Percentiles rank a stretch among this genome's conserved stretches.
Evolutionary conservation across 2,113 vertebrate genomes (phyloP).

Genomic region (Amazona vittata): DNA sequence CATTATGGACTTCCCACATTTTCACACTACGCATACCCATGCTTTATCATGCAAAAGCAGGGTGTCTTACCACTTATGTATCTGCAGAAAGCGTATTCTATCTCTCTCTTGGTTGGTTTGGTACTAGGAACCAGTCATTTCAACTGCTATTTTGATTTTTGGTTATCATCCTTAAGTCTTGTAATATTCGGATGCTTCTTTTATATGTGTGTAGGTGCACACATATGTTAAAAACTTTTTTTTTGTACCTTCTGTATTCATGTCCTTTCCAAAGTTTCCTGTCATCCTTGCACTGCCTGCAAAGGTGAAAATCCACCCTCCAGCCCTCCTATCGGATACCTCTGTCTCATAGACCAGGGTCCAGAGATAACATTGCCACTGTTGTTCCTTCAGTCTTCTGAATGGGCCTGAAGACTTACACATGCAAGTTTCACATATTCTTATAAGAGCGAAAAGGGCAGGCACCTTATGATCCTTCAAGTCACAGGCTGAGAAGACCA

Average conservation of each 20-base stretch:
- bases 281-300: not conserved
- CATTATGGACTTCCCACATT: not conserved
- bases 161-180: not conserved
- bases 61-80: not conserved
- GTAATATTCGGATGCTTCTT: not conserved
- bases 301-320: not conserved
- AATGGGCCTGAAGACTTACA: not conserved
- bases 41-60: not conserved
- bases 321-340: not conserved
- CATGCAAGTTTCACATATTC: not conserved
- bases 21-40: not conserved
- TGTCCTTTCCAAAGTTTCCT: not conserved
- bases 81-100: not conserved
- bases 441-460: not conserved
- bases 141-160: not conserved
- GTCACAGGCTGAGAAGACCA: not conserved
- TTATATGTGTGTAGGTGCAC: not conserved
- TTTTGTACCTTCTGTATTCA: not conserved
- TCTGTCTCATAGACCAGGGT: not conserved
- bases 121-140: not conserved
- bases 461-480: accelerated
- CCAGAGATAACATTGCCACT: not conserved
- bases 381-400: not conserved
- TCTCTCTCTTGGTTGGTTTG: not conserved
- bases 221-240: not conserved